These are phyloP conservation scores for Netelia virgata DNA, from an alignment of 2,888 invertebrate genomes.

Conservation along the genomic window DNA sequence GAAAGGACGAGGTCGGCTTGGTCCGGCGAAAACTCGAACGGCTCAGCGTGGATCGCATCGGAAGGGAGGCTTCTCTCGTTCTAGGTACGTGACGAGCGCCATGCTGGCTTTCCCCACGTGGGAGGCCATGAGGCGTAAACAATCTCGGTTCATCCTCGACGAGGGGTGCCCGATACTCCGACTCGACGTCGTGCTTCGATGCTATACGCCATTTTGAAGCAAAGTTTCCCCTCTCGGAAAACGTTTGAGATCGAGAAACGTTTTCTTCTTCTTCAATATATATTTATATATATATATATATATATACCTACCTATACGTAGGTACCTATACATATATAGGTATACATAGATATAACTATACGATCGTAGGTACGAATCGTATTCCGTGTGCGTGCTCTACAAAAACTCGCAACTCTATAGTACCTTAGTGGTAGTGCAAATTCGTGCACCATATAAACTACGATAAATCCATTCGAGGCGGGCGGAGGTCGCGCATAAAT, in stretches of 20 bases:
- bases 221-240: slow-evolving; percentile 56
- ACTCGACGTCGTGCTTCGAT: slow-evolving; percentile 21
- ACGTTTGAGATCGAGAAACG: slow-evolving; percentile 41
- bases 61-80: slow-evolving; percentile 69
- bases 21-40: background rate
- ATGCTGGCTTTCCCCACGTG: slow-evolving; percentile 82
- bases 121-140: slow-evolving; percentile 83
- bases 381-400: background rate
- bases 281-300: background rate
- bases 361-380: no score
- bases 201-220: slow-evolving; percentile 61
- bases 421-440: slow-evolving; percentile 45
- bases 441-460: slow-evolving; percentile 54
- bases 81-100: slow-evolving; percentile 76
- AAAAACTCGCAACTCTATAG: slow-evolving; percentile 27
- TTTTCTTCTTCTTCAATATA: slow-evolving; percentile 33
- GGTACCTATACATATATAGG: background rate
- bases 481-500: slow-evolving; percentile 63
- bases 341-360: no score
- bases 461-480: slow-evolving; percentile 62
- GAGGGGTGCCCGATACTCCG: slow-evolving; percentile 60
- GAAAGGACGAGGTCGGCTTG: no score
- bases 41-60: slow-evolving; percentile 43
- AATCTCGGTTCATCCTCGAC: slow-evolving; percentile 75
- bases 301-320: no score